Conservation (phyloP, 2,113 vertebrate species). For the Electrona antarctica region DNA sequence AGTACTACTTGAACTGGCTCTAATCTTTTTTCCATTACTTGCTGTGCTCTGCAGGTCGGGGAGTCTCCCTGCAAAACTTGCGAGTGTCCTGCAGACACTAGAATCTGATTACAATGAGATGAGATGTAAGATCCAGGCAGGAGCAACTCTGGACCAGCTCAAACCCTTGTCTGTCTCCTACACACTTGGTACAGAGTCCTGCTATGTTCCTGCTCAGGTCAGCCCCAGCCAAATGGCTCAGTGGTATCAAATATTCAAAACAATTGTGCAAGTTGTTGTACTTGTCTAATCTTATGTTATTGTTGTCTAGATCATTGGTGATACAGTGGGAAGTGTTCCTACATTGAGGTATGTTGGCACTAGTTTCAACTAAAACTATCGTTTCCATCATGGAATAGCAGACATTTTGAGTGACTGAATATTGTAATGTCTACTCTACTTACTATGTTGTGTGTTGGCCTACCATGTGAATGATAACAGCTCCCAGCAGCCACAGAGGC, state of each 20-base stretch:
- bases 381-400: neutral
- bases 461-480: conserved; percentile 7
- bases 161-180: conserved; percentile 60
- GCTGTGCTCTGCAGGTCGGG: conserved; percentile 37
- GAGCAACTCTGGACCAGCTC: conserved; percentile 64
- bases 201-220: conserved; percentile 62
- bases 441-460: neutral
- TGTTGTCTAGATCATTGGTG: conserved; percentile 28
- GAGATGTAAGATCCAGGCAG: conserved; percentile 61
- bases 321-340: neutral
- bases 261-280: too few species aligned
- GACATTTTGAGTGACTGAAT: neutral
- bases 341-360: conserved; percentile 21
- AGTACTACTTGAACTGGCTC: too few species aligned
- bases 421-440: neutral
- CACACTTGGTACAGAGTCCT: neutral
- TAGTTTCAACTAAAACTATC: neutral
- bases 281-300: neutral
- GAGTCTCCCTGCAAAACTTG: conserved; percentile 28
- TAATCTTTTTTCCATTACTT: neutral
- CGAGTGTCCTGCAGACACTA: conserved; percentile 54
- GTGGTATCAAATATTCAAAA: neutral
- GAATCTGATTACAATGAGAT: conserved; percentile 61
- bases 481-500: conserved; percentile 7
- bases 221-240: neutral